Conservation (phyloP, 2,797 vertebrate genomes). For the Sus cebifrons region DNA sequence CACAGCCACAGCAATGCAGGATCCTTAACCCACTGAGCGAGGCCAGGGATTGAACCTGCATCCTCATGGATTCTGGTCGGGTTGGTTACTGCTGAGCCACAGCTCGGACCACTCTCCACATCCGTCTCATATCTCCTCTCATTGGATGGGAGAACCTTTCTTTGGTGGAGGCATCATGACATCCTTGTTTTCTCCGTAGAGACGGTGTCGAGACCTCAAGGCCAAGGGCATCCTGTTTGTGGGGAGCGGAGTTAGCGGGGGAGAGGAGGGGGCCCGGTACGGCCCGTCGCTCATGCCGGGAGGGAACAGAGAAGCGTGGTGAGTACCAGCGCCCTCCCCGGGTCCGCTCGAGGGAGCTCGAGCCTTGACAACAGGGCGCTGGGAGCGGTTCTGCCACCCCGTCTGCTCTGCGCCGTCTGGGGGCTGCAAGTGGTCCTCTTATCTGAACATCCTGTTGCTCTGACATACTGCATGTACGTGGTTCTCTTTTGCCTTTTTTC, state of each 20-base stretch:
- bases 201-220: slow-evolving; percentile 95
- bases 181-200: slow-evolving; percentile 90
- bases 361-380: not conserved
- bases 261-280: slow-evolving; percentile 97
- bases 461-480: fast-evolving
- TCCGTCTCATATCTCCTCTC: not conserved
- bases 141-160: not conserved
- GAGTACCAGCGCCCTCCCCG: slow-evolving; percentile 49
- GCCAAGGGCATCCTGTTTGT: slow-evolving; percentile 96
- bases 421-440: fast-evolving
- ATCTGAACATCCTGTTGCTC: fast-evolving
- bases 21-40: too few species aligned
- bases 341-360: not conserved
- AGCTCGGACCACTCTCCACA: too few species aligned
- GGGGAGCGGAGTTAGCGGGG: slow-evolving; percentile 98
- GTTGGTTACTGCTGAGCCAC: too few species aligned
- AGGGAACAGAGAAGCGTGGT: slow-evolving; percentile 98
- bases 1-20: too few species aligned
- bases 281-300: slow-evolving; percentile 99
- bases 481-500: not conserved
- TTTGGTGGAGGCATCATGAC: not conserved
- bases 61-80: too few species aligned
- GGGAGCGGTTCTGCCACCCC: not conserved
- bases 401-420: not conserved
- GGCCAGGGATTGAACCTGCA: too few species aligned